Base-by-base conservation (phyloP, 2,888 invertebrate genomes). In the Drosophila rubida region DNA sequence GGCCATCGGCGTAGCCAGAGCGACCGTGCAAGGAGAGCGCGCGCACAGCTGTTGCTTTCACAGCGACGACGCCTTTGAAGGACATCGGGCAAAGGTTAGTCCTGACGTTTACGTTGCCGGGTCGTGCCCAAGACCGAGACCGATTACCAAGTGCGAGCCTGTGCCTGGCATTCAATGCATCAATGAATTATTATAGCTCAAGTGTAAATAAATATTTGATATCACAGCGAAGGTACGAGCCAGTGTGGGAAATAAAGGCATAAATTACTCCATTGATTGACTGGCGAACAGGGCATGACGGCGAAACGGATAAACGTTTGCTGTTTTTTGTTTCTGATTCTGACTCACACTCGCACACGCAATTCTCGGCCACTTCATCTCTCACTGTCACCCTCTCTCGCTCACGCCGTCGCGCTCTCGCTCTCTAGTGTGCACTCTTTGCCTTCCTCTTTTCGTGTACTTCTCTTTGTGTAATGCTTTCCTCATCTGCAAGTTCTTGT, bases 41-140 rank as follows among this genome's bases (percentile, higher is more conserved):
- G 80, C 76, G 71, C 83, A 84, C 83, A 84, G 83, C 83, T 84
- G 83, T 84, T 84, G 83, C 83, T 84, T 84, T 84, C 83, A 84
- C 83, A 86, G 83, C 74, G 81, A 81, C 81, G 84, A 75, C 79
- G 74, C 83, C 79, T 74, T 77, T 83, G 86, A 83, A 84, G 83
- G 83, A 84, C 83, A 80, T 68, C 78, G 74, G 83, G 62, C 79
- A 83, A 86, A 85, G 86, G 83, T 83, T 83, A 83, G 83, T 85
- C 86, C 75, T 86, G 83, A 84, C 83, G 83, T 86, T 86, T 75
- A 83, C 77, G 80, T 83, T 78, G 83, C 83, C 83, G 83, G 83
- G 86, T 81, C 58, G 73, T 75, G 78, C 77, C 67, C 70, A 72
- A 37, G 61, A 39, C 49, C 42, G 45, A 65, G 62, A 69, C 64